Conservation (phyloP, 1,140 invertebrate species). For the Teleogryllus occipitalis region DNA sequence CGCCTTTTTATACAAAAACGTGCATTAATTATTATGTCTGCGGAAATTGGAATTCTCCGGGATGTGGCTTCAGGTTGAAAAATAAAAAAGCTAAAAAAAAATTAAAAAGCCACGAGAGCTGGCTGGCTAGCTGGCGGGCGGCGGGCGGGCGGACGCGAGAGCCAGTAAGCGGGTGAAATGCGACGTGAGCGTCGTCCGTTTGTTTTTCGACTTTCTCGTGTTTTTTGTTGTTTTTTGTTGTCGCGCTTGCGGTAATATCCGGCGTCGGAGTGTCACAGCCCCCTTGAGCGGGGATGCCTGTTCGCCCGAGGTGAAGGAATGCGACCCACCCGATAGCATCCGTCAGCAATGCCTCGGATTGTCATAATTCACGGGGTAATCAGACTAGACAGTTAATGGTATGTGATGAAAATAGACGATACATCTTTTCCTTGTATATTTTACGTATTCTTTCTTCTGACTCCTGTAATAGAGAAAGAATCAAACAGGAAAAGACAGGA, state of each 20-base stretch:
- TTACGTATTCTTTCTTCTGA: too few relatives aligned
- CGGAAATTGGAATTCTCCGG: constrained; percentile 3
- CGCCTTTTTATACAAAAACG: constrained; percentile 4
- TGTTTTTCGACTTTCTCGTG: not conserved
- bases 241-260: not conserved
- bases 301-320: not conserved
- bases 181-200: not conserved
- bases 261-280: not conserved
- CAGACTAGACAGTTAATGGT: too few relatives aligned
- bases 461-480: too few relatives aligned
- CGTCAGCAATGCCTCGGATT: not conserved
- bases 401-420: too few relatives aligned
- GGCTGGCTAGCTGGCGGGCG: too few relatives aligned
- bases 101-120: not conserved
- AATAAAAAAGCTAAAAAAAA: constrained; percentile 6
- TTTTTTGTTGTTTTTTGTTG: not conserved
- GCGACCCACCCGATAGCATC: not conserved
- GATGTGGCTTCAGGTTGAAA: constrained; percentile 3
- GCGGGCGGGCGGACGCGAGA: not conserved
- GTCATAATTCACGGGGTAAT: too few relatives aligned
- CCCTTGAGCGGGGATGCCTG: not conserved
- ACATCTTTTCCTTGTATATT: too few relatives aligned
- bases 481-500: too few relatives aligned
- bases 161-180: not conserved
- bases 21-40: constrained; percentile 5